Evolutionary conservation across 2,797 vertebrate species (phyloP), one percentile per base, ranked within the genome.

Genomic region (Paedocypris micromegethes): DNA sequence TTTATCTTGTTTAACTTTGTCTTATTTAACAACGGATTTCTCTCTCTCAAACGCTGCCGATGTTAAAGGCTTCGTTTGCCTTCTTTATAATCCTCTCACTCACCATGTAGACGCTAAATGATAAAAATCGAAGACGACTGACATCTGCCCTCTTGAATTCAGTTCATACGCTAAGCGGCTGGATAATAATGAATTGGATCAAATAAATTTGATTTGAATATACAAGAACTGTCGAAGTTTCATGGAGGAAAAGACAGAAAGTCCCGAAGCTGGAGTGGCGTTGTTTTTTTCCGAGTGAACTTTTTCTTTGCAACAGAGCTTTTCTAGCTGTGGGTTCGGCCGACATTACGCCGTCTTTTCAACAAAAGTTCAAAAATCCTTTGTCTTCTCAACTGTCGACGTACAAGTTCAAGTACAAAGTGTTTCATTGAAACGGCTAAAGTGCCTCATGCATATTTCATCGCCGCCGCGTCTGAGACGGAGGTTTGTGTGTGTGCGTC

Each of bases 361-460:
- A 45, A 44, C 52, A 7, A 55, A 64, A 64, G 63, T 65, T 65
- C 43, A 65, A 38, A 65, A 53, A 55, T 55, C 52, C 23, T 55
- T 65, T 58, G 68, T 70, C 50, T 58, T 45, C 53, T 43, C 68
- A 37, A 63, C 59, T 63, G 60, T 23, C 23, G 23, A 23, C 23
- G 23, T 23, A 56, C 60, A 44, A 50, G 57, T 69, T 39, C 44
- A n/a, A 50, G 49, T 60, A 43, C 55, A 43, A 66, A 58, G 57
- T 56, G 49, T 64, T 64, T 57, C 60, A 72, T 49, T 63, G 38
- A 70, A 51, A 71, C 51, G 52, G 52, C 23, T 40, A 5, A 7
- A 9, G 41, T 46, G 41, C 55, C 43, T 74, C 59, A 68, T 68
- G 48, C 64, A 77, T 64, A 59, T 70, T 72, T 77, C 51, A 73